These are phyloP conservation scores for Xerus inauris DNA, from an alignment of 2,113 vertebrate genomes.

Conservation along the genomic window DNA sequence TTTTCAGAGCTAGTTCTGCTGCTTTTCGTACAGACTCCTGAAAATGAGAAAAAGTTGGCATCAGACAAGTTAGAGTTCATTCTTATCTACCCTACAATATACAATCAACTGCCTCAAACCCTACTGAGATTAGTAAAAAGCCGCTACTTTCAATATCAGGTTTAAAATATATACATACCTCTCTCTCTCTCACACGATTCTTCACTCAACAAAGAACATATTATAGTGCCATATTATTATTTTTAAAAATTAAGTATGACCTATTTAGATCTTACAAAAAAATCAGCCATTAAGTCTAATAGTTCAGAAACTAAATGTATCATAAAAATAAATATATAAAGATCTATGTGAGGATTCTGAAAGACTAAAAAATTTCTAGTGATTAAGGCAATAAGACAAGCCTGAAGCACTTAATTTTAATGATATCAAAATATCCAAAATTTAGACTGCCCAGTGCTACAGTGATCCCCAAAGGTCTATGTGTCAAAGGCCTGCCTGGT, in stretches of 20 bases:
- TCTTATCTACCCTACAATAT: not conserved
- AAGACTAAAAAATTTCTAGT: constrained; percentile 29
- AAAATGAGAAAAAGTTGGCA: constrained; percentile 72
- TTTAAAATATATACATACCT: not conserved
- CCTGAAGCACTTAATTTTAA: not conserved
- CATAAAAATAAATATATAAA: constrained; percentile 42
- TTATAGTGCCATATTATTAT: not conserved
- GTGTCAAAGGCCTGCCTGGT: not conserved
- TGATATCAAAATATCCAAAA: constrained; percentile 14
- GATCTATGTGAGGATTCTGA: constrained; percentile 16
- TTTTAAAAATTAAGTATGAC: not conserved
- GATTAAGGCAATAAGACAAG: constrained; percentile 34
- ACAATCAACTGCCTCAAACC: not conserved
- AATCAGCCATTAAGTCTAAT: not conserved
- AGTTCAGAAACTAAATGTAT: constrained; percentile 25
- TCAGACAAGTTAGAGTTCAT: not conserved
- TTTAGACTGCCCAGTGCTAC: not conserved
- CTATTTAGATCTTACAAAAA: constrained; percentile 18
- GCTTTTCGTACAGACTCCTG: constrained; percentile 98
- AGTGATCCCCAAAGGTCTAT: not conserved
- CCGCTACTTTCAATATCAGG: not conserved
- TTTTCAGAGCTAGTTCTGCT: constrained; percentile 96
- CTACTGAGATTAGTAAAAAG: not conserved
- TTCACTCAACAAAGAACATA: not conserved
- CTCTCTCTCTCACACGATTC: not conserved